Evolutionary conservation across 2,113 vertebrate species (phyloP).

Genomic region (Rhombomys opimus): DNA sequence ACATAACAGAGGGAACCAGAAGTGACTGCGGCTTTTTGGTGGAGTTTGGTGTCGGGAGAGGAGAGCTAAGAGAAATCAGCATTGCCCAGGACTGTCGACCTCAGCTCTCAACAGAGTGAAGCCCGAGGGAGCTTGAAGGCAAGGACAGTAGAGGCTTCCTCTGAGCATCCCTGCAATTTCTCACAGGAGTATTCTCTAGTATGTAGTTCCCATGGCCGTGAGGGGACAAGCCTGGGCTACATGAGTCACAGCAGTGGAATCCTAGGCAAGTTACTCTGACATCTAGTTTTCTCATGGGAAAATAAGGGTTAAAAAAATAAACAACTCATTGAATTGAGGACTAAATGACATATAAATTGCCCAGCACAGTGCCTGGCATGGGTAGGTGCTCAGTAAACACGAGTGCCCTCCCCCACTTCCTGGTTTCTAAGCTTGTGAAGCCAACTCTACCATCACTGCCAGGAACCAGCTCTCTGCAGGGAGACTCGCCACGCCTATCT

Average conservation of each 20-base stretch:
- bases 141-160: neutral
- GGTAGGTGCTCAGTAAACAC: slow-evolving; percentile 52
- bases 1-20: neutral
- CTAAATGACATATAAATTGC: neutral
- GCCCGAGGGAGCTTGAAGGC: neutral
- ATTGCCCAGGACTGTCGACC: neutral
- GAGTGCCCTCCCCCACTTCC: slow-evolving; percentile 65
- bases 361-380: slow-evolving; percentile 51
- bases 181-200: neutral
- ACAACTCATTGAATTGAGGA: neutral
- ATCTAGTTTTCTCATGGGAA: slow-evolving; percentile 40
- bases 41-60: neutral
- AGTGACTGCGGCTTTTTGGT: neutral
- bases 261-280: neutral
- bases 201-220: accelerated
- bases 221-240: neutral
- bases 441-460: slow-evolving; percentile 57
- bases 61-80: neutral
- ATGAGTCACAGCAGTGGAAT: neutral
- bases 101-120: neutral
- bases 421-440: slow-evolving; percentile 52
- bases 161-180: accelerated
- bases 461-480: slow-evolving; percentile 58
- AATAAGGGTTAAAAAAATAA: slow-evolving; percentile 39
- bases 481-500: neutral